Evolutionary conservation across 2,797 vertebrate species (phyloP).

Genomic region (Fringilla coelebs): DNA sequence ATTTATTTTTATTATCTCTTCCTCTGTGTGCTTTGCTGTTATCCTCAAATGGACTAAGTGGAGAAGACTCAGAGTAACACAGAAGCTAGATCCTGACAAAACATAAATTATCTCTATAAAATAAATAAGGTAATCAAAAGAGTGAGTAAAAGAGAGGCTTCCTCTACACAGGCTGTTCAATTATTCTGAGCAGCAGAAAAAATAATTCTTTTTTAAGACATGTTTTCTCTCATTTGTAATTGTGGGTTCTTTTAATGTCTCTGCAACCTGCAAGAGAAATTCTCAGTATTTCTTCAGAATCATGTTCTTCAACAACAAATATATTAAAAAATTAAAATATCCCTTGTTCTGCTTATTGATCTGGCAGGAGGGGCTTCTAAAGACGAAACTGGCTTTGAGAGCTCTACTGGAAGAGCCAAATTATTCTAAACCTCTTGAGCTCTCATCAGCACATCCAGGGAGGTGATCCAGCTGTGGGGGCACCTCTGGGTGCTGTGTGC

Average conservation of each 20-base stretch:
- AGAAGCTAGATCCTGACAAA: not conserved
- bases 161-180: not conserved
- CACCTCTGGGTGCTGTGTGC: not conserved
- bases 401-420: fast-evolving
- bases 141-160: not conserved
- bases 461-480: not conserved
- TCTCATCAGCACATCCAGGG: fast-evolving
- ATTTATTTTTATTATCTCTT: not conserved
- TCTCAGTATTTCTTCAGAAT: not conserved
- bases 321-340: not conserved
- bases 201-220: not conserved
- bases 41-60: not conserved
- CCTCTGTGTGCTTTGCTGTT: not conserved
- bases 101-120: not conserved
- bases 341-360: not conserved
- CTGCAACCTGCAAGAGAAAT: constrained; percentile 13
- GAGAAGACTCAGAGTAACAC: not conserved
- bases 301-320: constrained; percentile 27
- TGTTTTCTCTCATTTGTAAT: not conserved
- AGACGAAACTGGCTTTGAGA: not conserved
- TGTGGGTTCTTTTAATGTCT: not conserved
- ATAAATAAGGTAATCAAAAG: not conserved
- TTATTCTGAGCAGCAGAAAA: not conserved
- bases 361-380: not conserved
- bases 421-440: not conserved